Conservation (phyloP, 2,888 invertebrate genomes). For the Tetragonula carbonaria region DNA sequence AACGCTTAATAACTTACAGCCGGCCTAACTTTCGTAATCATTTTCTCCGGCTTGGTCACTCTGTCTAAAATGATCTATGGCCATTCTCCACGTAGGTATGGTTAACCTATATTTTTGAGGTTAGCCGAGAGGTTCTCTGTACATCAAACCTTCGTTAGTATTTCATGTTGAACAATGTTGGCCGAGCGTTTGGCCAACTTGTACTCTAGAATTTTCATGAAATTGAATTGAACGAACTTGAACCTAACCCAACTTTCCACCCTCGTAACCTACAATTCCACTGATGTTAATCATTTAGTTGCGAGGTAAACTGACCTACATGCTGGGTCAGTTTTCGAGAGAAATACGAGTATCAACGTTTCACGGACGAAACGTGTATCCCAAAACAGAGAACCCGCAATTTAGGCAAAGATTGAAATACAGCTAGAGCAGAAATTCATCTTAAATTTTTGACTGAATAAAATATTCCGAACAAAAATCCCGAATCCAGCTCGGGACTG, state of each 20-base stretch:
- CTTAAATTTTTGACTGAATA: no score
- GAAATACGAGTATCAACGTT: not conserved
- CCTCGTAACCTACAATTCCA: not conserved
- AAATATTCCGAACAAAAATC: no score
- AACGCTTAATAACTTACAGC: no score
- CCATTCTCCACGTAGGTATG: not conserved
- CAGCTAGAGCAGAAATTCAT: no score
- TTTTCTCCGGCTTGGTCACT: not conserved
- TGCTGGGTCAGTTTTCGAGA: not conserved
- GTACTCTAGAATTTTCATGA: not conserved
- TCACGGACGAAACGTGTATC: no score
- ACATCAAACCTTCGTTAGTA: not conserved
- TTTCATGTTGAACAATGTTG: not conserved
- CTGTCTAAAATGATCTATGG: not conserved
- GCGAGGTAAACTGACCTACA: not conserved
- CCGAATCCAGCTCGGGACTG: no score
- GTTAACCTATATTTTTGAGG: constrained; percentile 5
- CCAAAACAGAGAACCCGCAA: no score
- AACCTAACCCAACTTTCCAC: not conserved
- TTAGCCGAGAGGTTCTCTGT: not conserved
- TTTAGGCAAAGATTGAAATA: no score
- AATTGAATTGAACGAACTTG: not conserved
- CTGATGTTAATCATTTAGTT: not conserved
- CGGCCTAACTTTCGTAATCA: no score
- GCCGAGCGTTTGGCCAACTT: not conserved